A percentile compares a stretch with the other conserved stretches of the same genome.
Evolutionary conservation across 1,140 invertebrate species (phyloP).

Genomic region (Drosophila kikkawai): DNA sequence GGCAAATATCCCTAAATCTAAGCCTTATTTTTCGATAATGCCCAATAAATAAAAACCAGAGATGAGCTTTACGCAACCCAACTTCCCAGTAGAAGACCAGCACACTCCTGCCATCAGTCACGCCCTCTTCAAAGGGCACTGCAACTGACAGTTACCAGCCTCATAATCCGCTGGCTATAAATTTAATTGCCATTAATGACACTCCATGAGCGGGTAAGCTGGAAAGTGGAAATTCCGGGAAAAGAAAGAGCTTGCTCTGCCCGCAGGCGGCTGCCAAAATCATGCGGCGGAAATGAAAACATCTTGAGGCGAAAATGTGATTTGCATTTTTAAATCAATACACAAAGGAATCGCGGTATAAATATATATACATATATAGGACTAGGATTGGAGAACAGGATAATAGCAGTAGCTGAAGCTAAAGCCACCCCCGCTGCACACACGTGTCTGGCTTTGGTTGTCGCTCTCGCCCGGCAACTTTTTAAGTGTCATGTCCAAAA

Average conservation of each 20-base stretch:
- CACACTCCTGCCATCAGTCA: slow-evolving; percentile 35
- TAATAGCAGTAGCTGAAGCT: slow-evolving; percentile 19
- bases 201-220: slow-evolving; percentile 42
- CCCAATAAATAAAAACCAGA: slow-evolving; percentile 7
- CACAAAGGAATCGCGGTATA: slow-evolving; percentile 56
- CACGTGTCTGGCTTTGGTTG: slow-evolving; percentile 61
- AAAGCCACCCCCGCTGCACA: slow-evolving; percentile 28
- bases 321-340: slow-evolving; percentile 83
- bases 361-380: background rate
- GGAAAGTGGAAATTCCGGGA: slow-evolving; percentile 30
- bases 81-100: background rate
- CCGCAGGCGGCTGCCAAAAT: slow-evolving; percentile 49
- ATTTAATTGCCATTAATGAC: slow-evolving; percentile 82
- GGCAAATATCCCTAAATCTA: background rate
- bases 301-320: slow-evolving; percentile 75
- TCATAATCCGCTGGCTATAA: slow-evolving; percentile 76
- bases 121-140: slow-evolving; percentile 36
- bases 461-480: slow-evolving; percentile 63
- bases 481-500: slow-evolving; percentile 83
- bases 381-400: slow-evolving; percentile 36
- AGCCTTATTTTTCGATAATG: background rate
- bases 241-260: background rate
- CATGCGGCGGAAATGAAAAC: slow-evolving; percentile 73
- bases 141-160: slow-evolving; percentile 75
- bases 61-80: background rate